A percentile compares a stretch with the other conserved stretches of the same genome.
phyloP scores from a whole-genome alignment of 2,113 vertebrate species.

The Charina bottae region DNA sequence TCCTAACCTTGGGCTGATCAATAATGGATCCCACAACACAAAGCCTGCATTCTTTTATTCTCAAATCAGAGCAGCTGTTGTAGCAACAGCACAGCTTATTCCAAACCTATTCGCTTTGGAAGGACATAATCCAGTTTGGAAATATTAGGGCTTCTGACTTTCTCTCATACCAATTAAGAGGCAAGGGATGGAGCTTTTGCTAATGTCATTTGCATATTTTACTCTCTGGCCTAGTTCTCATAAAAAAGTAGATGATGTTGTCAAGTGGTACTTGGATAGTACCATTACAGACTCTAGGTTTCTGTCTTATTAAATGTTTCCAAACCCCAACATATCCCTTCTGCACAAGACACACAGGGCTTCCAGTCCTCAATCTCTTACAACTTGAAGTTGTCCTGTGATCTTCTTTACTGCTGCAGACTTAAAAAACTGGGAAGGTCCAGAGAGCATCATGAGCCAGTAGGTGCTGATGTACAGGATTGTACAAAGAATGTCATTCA shows the following conservation, averaged over 20 bases:
- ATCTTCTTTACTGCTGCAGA: not conserved
- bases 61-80: constrained; percentile 85
- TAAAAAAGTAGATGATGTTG: not conserved
- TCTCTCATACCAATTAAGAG: constrained; percentile 58
- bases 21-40: constrained; percentile 77
- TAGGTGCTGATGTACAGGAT: not conserved
- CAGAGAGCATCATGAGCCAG: not conserved
- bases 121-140: constrained; percentile 79
- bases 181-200: constrained; percentile 42
- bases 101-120: constrained; percentile 82
- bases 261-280: not conserved
- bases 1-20: constrained; percentile 70
- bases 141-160: constrained; percentile 70
- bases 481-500: not conserved
- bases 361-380: not conserved
- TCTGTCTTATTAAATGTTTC: not conserved
- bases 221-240: constrained; percentile 11
- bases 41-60: constrained; percentile 85
- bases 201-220: constrained; percentile 57
- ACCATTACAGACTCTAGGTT: not conserved
- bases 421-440: not conserved
- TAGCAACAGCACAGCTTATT: constrained; percentile 74
- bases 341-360: not conserved
- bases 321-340: not conserved
- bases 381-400: not conserved